These are phyloP conservation scores for Blastobasis lacticolella DNA, from an alignment of 2,888 invertebrate genomes.

Conservation along the genomic window DNA sequence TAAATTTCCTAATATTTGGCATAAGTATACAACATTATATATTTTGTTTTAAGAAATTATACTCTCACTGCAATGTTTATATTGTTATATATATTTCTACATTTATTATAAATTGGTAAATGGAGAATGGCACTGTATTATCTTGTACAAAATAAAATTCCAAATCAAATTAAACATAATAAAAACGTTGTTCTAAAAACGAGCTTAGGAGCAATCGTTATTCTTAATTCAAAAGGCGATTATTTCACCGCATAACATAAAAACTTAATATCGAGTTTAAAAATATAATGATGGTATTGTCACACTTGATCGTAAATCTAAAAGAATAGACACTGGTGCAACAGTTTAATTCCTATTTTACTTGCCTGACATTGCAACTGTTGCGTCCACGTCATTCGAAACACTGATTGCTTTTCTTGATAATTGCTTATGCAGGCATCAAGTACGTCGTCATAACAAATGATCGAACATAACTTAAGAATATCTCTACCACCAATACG, in stretches of 20 bases:
- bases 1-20: slow-evolving; percentile 19
- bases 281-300: no score
- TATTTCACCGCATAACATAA: not conserved
- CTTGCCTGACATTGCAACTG: no score
- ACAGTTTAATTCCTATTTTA: no score
- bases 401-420: no score
- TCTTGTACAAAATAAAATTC: slow-evolving; percentile 3
- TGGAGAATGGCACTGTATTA: slow-evolving; percentile 3
- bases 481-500: no score
- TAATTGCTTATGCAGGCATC: no score
- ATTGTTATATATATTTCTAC: slow-evolving; percentile 2
- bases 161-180: slow-evolving; percentile 2
- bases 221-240: not conserved
- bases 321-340: no score
- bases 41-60: no score
- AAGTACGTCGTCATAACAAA: no score
- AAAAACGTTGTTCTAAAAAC: slow-evolving; percentile 1
- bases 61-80: slow-evolving; percentile 3
- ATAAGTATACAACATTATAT: slow-evolving; percentile 1
- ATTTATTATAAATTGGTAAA: not conserved
- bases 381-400: no score
- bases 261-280: not conserved
- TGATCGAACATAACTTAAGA: no score
- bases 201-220: not conserved
- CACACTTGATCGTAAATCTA: no score